These are phyloP conservation scores for Microtus ochrogaster DNA, from an alignment of 2,113 vertebrate genomes.

Conservation along the genomic window DNA sequence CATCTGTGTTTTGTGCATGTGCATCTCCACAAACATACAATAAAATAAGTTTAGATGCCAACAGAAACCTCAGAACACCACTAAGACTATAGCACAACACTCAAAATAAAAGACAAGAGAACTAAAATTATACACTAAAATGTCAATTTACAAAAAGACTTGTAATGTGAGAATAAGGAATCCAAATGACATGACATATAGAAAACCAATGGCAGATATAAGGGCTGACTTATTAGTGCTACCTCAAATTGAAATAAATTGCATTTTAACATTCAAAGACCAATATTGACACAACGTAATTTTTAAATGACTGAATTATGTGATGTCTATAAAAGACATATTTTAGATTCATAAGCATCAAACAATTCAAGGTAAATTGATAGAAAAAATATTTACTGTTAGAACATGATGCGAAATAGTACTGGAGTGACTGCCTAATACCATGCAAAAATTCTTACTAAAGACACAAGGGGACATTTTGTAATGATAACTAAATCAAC, in stretches of 20 bases:
- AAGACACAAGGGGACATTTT: neutral
- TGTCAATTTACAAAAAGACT: neutral
- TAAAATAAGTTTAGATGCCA: neutral
- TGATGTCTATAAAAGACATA: neutral
- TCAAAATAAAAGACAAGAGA: neutral
- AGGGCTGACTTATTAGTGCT: neutral
- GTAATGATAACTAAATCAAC: neutral
- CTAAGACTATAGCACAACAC: neutral
- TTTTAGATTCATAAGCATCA: neutral
- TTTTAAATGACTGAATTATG: neutral
- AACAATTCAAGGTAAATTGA: neutral
- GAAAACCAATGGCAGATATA: neutral
- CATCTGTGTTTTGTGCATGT: neutral
- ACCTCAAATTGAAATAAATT: neutral
- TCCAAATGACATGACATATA: constrained; percentile 4
- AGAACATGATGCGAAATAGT: neutral
- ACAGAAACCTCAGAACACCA: neutral
- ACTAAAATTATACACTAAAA: constrained; percentile 1
- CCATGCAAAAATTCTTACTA: neutral
- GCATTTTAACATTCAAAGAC: neutral
- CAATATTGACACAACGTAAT: neutral
- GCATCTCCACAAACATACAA: neutral
- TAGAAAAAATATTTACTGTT: neutral
- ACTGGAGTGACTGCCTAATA: neutral
- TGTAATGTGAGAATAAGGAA: neutral